phyloP scores from a whole-genome alignment of 1,140 invertebrate species.

The Heliconius eleuchia region DNA sequence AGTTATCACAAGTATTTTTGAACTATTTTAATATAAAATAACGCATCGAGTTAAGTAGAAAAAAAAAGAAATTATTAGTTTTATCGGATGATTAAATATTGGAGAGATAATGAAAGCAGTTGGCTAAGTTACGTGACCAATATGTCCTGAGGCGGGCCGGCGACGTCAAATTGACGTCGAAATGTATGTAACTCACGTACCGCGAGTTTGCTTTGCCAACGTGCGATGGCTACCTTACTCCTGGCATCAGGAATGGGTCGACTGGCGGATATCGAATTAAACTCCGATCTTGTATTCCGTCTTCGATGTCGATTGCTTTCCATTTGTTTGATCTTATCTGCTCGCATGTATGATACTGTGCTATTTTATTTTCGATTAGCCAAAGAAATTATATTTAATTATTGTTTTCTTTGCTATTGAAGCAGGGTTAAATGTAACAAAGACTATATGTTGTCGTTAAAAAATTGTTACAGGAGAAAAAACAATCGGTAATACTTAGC shows the following conservation, averaged over 20 bases:
- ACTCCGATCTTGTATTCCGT: conserved; percentile 46
- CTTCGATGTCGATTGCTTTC: conserved; percentile 22
- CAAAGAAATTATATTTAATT: neutral
- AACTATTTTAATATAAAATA: too few relatives aligned
- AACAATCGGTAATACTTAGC: too few relatives aligned
- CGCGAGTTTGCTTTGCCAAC: conserved; percentile 70
- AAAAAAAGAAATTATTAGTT: conserved; percentile 3
- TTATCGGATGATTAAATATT: conserved; percentile 57
- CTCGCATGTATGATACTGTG: neutral
- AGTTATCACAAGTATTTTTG: too few relatives aligned
- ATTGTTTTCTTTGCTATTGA: neutral
- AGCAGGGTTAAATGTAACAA: neutral
- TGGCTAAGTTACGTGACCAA: conserved; percentile 63
- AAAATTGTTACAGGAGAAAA: too few relatives aligned
- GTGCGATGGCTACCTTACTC: conserved; percentile 63
- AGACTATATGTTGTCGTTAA: too few relatives aligned
- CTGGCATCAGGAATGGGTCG: conserved; percentile 50
- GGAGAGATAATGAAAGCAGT: conserved; percentile 59
- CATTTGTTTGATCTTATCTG: conserved; percentile 2
- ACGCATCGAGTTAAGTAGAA: neutral
- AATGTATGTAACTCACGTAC: conserved; percentile 69
- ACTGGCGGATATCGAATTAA: conserved; percentile 67
- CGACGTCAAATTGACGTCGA: conserved; percentile 43
- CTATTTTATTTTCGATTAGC: neutral
- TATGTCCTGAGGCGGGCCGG: conserved; percentile 54